These are phyloP conservation scores for Hydrolagus colliei DNA, from an alignment of 2,797 vertebrate genomes.

Conservation along the genomic window DNA sequence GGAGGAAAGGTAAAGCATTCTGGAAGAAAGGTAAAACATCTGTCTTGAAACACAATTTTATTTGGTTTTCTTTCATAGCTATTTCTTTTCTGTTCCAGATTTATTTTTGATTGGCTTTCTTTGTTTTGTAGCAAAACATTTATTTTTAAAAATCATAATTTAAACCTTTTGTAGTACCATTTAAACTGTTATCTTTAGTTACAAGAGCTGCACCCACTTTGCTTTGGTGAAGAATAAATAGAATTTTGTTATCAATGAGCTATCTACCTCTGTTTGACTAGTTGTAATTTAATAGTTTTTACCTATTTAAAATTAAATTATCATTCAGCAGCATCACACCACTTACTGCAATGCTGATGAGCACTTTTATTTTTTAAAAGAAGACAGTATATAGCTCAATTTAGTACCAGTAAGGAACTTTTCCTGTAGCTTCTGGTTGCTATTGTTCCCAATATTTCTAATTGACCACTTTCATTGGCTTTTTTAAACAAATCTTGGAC, in stretches of 20 bases:
- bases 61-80: background rate
- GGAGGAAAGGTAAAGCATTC: slow-evolving; percentile 76
- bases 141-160: too few relatives aligned
- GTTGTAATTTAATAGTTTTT: background rate
- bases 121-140: too few relatives aligned
- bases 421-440: too few relatives aligned
- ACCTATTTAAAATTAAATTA: too few relatives aligned
- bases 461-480: too few relatives aligned
- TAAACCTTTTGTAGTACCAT: too few relatives aligned
- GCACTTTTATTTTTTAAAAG: background rate
- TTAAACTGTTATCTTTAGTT: background rate
- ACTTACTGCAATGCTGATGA: background rate
- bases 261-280: background rate
- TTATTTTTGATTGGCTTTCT: too few relatives aligned
- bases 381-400: background rate
- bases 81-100: too few relatives aligned
- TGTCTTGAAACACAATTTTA: background rate
- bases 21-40: background rate
- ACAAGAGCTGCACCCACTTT: background rate
- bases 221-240: background rate
- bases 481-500: too few relatives aligned
- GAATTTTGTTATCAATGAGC: background rate
- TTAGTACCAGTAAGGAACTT: background rate
- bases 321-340: too few relatives aligned
- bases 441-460: too few relatives aligned